phyloP scores from a whole-genome alignment of 2,888 invertebrate species.

The Syrphus vitripennis region DNA sequence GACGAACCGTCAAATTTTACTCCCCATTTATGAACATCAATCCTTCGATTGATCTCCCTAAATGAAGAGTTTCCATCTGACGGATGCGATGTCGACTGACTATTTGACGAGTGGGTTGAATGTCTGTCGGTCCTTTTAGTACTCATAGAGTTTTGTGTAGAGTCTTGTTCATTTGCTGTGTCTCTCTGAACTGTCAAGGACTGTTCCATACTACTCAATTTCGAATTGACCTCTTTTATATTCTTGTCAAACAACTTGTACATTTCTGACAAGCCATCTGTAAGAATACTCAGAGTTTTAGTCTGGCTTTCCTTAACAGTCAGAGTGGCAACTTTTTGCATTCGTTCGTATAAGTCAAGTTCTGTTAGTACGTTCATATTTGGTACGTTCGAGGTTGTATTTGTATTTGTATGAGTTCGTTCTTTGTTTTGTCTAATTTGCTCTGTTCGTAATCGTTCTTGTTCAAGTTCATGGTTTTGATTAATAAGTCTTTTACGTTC shows the following conservation, averaged over 20 bases:
- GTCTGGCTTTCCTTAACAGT: neutral
- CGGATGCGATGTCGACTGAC: neutral
- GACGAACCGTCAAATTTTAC: conserved; percentile 7
- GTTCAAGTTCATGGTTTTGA: neutral
- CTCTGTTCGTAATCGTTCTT: neutral
- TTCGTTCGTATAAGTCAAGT: neutral
- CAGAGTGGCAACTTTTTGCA: neutral
- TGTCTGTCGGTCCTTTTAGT: neutral
- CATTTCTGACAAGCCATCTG: neutral
- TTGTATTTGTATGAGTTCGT: neutral
- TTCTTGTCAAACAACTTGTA: neutral
- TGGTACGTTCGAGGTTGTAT: neutral
- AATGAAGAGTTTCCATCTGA: neutral
- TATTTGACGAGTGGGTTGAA: neutral
- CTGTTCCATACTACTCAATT: neutral
- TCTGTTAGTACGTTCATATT: neutral
- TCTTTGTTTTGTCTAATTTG: neutral
- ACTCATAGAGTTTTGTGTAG: neutral
- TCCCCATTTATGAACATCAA: conserved; percentile 13
- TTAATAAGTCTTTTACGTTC: neutral
- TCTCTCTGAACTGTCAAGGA: neutral
- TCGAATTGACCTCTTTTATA: neutral
- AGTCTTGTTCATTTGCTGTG: neutral
- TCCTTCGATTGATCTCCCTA: neutral
- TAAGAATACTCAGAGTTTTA: neutral